These are phyloP conservation scores for Aegypius monachus DNA, from an alignment of 2,113 vertebrate species.

Conservation along the genomic window DNA sequence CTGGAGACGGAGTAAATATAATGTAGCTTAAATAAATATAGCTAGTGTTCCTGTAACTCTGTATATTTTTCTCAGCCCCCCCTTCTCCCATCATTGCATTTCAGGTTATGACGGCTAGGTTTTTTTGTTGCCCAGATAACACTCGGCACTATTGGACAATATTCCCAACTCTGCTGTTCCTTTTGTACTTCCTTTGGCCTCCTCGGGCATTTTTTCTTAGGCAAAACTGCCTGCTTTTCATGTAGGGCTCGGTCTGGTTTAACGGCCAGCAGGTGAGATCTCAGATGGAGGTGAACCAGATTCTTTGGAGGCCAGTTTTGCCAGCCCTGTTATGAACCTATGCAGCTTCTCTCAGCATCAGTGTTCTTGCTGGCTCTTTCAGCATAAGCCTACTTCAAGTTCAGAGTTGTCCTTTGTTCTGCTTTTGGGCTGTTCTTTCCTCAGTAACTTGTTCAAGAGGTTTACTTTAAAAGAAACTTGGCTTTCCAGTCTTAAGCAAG, in stretches of 20 bases:
- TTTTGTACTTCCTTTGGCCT: not conserved
- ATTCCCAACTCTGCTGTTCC: not conserved
- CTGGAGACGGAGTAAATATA: not conserved
- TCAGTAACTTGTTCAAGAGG: not conserved
- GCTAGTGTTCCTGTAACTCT: rapidly evolving
- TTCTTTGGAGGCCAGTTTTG: not conserved
- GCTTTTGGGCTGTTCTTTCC: not conserved
- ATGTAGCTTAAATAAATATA: not conserved
- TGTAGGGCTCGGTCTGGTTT: not conserved
- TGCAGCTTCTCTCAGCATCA: not conserved
- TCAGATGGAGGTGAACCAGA: not conserved
- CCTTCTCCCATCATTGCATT: not conserved
- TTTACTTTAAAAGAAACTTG: not conserved
- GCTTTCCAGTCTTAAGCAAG: not conserved
- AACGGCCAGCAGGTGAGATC: not conserved
- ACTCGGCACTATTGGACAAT: not conserved
- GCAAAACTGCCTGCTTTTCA: not conserved
- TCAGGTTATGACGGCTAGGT: not conserved
- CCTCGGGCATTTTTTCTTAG: rapidly evolving
- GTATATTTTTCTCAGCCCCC: rapidly evolving
- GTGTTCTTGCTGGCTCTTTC: not conserved
- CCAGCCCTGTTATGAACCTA: rapidly evolving
- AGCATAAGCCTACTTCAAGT: not conserved
- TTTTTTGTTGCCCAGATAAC: not conserved
- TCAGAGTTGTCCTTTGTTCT: not conserved